Base-by-base conservation (phyloP, 92 coral and sea anemone genomes). In the Phenganax subtilis region DNA sequence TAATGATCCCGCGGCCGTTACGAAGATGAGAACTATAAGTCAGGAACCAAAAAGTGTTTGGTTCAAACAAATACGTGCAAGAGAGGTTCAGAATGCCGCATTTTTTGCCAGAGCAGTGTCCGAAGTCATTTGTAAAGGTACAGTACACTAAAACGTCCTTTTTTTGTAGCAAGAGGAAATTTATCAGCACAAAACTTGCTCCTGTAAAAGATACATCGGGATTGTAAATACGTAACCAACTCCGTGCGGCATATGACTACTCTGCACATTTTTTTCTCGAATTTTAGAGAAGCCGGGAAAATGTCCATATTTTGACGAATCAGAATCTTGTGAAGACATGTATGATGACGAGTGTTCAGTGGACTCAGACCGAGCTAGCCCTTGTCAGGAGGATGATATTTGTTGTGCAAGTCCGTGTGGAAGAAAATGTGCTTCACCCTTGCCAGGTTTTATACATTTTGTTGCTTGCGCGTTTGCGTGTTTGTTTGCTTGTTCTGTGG, bases 371-470 rank as follows among this genome's bases (percentile, higher is more conserved):
- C n/a, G 73, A 31, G 83, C 57, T 14, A 65, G 62, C 6, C 75
- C 83, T 11, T 93, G 97, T 28, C 66, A 55, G 30, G 72, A 72
- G 15, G 76, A 62, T 55, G 77, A 63, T 37, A 72, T 86, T 80
- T 93, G 97, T 82, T 93, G 96, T 74, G 84, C 10, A 9, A 84
- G 83, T 52, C 84, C 84, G 37, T 93, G 97, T 77, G 84, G 73
- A 44, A 88, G 90, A 28, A 66, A 27, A 31, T 93, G 97, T 67
- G 72, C 75, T 79, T 44, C 75, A 54, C 57, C 73, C 63, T 17
- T 85, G 64, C 80, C 83, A 79, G 83, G 83, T 79, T 28, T 31
- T 10, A 64, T 64, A 12, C 8, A 14, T 14, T 14, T 59, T 3
- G 8, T 25, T 6, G 1, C 47, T 37, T 5, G 47, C 47, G 47